Conservation (phyloP, 2,797 vertebrate species). For the Rousettus madagascariensis region DNA sequence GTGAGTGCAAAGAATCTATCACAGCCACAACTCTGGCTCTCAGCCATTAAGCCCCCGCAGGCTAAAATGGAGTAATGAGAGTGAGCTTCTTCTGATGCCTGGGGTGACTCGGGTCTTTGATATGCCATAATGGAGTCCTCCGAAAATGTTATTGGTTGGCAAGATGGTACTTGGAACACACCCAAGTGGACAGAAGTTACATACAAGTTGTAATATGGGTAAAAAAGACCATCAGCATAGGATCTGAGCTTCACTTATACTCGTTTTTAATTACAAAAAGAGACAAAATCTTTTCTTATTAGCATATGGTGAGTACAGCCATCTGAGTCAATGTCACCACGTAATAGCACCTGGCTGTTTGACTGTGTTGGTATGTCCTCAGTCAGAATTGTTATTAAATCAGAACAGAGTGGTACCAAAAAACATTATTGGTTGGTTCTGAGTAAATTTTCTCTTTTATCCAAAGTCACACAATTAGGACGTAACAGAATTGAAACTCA, state of each 20-base stretch:
- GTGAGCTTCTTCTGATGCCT: neutral
- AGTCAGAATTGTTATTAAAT: neutral
- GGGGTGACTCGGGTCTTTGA: neutral
- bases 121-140: neutral
- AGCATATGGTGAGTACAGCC: neutral
- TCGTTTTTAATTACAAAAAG: neutral
- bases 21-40: neutral
- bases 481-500: neutral
- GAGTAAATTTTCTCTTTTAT: neutral
- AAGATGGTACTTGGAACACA: neutral
- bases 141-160: neutral
- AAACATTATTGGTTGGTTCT: neutral
- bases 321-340: neutral
- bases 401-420: neutral
- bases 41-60: neutral
- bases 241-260: neutral
- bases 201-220: neutral
- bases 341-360: neutral
- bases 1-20: neutral
- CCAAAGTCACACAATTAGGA: neutral
- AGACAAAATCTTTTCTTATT: neutral
- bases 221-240: neutral
- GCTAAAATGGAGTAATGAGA: neutral
- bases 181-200: neutral
- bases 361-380: neutral